Percentiles rank a stretch among this genome's conserved stretches.
These are phyloP conservation scores for Scarus forsteni DNA, from an alignment of 2,797 vertebrate genomes.

Conservation along the genomic window DNA sequence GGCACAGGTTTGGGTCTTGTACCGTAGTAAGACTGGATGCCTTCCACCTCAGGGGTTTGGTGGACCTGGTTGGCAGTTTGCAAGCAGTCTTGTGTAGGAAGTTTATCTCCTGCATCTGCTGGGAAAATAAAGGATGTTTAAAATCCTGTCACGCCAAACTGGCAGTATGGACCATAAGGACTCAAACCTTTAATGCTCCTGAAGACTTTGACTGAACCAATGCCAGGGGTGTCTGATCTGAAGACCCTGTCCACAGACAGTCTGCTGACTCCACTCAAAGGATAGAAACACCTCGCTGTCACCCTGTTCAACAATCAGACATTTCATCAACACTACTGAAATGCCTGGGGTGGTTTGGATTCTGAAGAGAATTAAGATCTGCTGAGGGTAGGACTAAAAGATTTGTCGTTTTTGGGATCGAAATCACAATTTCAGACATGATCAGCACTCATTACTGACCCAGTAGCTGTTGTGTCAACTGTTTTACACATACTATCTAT, in stretches of 20 bases:
- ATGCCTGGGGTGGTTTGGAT: not conserved
- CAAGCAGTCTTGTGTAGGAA: constrained; percentile 5
- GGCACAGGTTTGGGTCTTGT: constrained; percentile 4
- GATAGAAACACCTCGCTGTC: constrained; percentile 83
- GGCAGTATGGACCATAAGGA: not conserved
- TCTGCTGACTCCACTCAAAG: constrained; percentile 67
- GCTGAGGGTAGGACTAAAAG: too few relatives aligned
- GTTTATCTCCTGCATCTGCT: constrained; percentile 24
- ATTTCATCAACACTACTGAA: not conserved
- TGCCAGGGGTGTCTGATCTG: constrained; percentile 39
- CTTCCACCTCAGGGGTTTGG: not conserved
- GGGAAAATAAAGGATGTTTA: not conserved
- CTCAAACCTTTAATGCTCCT: constrained; percentile 43
- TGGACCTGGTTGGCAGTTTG: not conserved
- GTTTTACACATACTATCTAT: too few relatives aligned
- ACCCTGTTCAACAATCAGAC: constrained; percentile 63
- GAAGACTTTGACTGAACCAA: constrained; percentile 62
- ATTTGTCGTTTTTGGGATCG: too few relatives aligned
- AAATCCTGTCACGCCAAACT: not conserved
- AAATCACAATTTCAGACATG: too few relatives aligned
- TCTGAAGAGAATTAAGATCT: not conserved
- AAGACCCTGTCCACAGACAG: constrained; percentile 52
- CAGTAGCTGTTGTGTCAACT: too few relatives aligned
- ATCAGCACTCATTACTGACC: too few relatives aligned
- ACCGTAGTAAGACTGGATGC: not conserved